A percentile compares a stretch with the other conserved stretches of the same genome.
These are phyloP conservation scores for Dyspetes luteomarginatus DNA, from an alignment of 2,888 invertebrate species.

Conservation along the genomic window DNA sequence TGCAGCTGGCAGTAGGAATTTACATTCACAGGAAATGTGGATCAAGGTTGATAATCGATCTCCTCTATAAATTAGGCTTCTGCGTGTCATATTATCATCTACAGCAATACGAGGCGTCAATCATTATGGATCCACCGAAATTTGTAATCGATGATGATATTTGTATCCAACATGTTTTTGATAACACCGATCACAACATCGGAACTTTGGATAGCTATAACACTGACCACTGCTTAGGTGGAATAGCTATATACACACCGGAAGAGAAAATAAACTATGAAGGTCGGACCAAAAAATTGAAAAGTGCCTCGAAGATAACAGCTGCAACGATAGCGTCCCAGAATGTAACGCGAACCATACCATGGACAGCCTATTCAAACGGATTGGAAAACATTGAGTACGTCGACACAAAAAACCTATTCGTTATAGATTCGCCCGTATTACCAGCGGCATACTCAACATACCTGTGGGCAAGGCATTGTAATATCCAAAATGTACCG, in stretches of 20 bases:
- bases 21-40: slow-evolving; percentile 54
- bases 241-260: slow-evolving; percentile 53
- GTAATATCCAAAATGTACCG: slow-evolving; percentile 37
- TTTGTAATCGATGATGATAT: too few species aligned
- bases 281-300: slow-evolving; percentile 33
- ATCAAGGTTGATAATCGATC: slow-evolving; percentile 50
- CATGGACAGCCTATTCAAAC: not conserved
- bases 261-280: slow-evolving; percentile 41
- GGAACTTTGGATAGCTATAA: slow-evolving; percentile 49
- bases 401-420: slow-evolving; percentile 24
- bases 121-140: slow-evolving; percentile 28
- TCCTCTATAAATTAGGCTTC: slow-evolving; percentile 51
- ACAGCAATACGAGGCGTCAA: slow-evolving; percentile 18
- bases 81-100: slow-evolving; percentile 44
- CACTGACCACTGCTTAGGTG: slow-evolving; percentile 51
- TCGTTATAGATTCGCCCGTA: not conserved
- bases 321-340: slow-evolving; percentile 3
- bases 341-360: not conserved
- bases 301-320: not conserved
- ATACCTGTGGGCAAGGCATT: slow-evolving; percentile 48
- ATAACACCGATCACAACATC: slow-evolving; percentile 65
- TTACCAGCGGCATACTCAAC: slow-evolving; percentile 46
- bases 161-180: too few species aligned
- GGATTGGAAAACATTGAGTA: slow-evolving; percentile 13
- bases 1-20: slow-evolving; percentile 46